Conservation (phyloP, 2,113 vertebrate genomes). For the Petrocephalus microphthalmus region DNA sequence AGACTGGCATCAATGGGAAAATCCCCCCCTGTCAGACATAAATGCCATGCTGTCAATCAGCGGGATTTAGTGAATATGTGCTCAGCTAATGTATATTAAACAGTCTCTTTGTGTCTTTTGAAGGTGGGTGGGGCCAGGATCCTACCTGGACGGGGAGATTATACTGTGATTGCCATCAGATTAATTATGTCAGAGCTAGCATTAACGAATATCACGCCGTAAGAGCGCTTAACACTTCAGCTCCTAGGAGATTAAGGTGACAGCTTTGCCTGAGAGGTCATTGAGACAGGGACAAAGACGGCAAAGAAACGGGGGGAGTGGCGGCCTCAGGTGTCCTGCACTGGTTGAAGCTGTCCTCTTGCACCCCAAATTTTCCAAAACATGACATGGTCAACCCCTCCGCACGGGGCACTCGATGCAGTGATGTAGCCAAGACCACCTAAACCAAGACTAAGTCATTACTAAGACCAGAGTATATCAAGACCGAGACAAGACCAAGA, state of each 20-base stretch:
- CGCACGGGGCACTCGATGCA: constrained; percentile 17
- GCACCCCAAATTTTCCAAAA: background rate
- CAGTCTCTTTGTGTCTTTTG: constrained; percentile 7
- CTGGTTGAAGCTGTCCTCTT: background rate
- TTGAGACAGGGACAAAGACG: constrained; percentile 8
- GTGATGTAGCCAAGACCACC: too few species aligned
- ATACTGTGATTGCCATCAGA: background rate
- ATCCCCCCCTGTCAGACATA: constrained; percentile 29
- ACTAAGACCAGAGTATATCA: too few species aligned
- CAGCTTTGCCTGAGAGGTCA: background rate
- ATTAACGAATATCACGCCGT: background rate
- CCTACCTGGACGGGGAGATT: constrained; percentile 1
- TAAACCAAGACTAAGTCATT: too few species aligned
- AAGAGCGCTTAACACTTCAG: background rate
- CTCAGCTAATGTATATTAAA: constrained; percentile 40
- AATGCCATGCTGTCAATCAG: constrained; percentile 32
- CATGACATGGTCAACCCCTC: constrained; percentile 16
- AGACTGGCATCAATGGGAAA: constrained; percentile 25
- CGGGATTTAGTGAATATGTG: constrained; percentile 33
- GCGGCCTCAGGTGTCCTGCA: background rate
- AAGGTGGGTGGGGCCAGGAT: background rate
- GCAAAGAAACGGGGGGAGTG: constrained; percentile 18
- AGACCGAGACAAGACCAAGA: too few species aligned
- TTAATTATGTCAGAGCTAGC: background rate
- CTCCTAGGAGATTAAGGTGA: background rate